Percentiles rank a stretch among this genome's conserved stretches.
These are phyloP conservation scores for Emydura subglobosa DNA, from an alignment of 2,113 vertebrate genomes.

Conservation along the genomic window DNA sequence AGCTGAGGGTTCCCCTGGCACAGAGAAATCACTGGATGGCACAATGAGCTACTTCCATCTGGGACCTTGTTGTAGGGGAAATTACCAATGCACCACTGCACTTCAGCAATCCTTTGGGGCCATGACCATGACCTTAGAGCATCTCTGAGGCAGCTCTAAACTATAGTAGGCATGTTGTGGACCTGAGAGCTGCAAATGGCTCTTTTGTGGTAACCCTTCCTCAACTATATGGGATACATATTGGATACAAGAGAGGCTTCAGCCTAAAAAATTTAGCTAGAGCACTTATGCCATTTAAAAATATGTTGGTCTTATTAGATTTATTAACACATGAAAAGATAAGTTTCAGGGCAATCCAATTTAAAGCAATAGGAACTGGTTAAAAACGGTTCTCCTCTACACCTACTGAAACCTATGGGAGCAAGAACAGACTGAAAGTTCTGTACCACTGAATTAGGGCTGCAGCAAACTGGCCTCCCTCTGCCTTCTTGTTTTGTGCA, in stretches of 20 bases:
- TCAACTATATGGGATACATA: background rate
- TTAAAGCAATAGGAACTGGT: background rate
- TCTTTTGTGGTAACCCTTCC: background rate
- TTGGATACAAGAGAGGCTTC: background rate
- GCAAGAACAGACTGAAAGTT: background rate
- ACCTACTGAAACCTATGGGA: background rate
- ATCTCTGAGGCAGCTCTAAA: background rate
- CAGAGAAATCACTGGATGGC: accelerated
- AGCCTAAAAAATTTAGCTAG: background rate
- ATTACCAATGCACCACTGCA: background rate
- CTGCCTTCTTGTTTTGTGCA: background rate
- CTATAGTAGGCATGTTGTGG: accelerated
- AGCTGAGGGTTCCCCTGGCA: background rate
- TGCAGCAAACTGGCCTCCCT: background rate
- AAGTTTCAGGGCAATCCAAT: background rate
- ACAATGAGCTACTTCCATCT: background rate
- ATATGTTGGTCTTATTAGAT: background rate
- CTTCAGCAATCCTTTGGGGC: background rate
- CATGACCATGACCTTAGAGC: background rate
- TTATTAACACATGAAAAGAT: background rate
- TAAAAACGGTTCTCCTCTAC: background rate
- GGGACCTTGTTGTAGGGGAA: accelerated
- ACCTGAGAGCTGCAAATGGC: background rate
- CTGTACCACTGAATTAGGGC: background rate
- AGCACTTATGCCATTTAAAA: background rate